Conservation (phyloP, 2,797 vertebrate genomes). For the Urophycis tenuis region DNA sequence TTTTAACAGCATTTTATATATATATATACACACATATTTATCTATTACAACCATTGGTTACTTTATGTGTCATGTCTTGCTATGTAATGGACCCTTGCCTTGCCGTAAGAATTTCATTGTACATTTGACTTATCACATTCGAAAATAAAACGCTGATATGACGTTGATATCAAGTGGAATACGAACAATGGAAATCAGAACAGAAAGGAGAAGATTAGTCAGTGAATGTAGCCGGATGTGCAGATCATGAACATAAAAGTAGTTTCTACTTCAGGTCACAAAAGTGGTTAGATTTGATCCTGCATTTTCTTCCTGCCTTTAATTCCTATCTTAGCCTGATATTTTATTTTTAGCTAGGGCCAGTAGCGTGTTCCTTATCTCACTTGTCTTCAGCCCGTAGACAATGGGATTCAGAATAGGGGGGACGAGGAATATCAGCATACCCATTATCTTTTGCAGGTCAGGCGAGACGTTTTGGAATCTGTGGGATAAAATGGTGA, state of each 20-base stretch:
- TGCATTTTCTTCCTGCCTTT: not conserved
- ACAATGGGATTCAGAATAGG: slow-evolving; percentile 70
- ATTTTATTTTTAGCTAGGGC: slow-evolving; percentile 40
- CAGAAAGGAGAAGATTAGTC: not conserved
- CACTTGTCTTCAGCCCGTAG: slow-evolving; percentile 66
- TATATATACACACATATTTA: not conserved
- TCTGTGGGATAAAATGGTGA: slow-evolving; percentile 68
- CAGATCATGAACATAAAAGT: not conserved
- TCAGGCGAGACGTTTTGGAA: slow-evolving; percentile 58
- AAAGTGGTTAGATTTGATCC: not conserved
- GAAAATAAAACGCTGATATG: not conserved
- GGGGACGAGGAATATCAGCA: slow-evolving; percentile 67
- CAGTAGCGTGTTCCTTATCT: slow-evolving; percentile 58
- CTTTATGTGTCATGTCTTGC: not conserved
- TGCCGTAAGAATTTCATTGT: not conserved
- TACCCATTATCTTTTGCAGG: slow-evolving; percentile 69
- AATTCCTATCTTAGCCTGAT: not conserved
- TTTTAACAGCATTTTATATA: not conserved
- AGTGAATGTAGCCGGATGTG: not conserved
- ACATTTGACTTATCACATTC: not conserved
- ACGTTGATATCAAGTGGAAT: not conserved
- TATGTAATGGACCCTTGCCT: too few species aligned
- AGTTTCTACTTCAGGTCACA: too few species aligned
- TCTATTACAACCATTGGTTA: not conserved
- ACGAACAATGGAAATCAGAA: not conserved